phyloP scores from a whole-genome alignment of 2,797 vertebrate genomes.

The Pseudochaenichthys georgianus region DNA sequence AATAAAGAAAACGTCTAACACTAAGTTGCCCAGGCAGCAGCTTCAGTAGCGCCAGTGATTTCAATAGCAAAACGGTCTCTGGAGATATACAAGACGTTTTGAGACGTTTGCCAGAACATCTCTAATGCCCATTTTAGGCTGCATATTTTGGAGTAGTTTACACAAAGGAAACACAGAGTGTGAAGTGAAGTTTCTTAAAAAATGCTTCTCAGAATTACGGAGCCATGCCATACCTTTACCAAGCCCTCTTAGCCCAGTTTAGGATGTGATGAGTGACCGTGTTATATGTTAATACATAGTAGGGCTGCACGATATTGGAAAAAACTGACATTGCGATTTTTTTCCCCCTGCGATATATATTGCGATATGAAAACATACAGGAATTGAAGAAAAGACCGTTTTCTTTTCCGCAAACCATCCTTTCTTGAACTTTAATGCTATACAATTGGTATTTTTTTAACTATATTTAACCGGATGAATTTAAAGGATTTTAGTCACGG shows the following conservation, averaged over 20 bases:
- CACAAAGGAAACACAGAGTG: not conserved
- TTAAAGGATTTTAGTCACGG: no score
- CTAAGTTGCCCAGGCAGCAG: not conserved
- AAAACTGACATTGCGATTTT: no score
- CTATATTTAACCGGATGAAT: no score
- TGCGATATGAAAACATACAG: no score
- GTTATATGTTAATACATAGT: not conserved
- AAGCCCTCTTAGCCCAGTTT: not conserved
- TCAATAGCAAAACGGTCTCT: not conserved
- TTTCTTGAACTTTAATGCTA: no score
- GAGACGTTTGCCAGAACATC: not conserved
- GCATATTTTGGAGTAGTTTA: not conserved
- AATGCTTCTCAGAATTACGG: not conserved
- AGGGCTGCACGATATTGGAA: no score
- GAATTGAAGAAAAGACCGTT: no score
- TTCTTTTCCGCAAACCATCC: no score
- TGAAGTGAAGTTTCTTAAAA: conserved; percentile 2
- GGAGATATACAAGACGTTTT: not conserved
- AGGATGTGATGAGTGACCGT: not conserved
- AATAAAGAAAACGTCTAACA: not conserved
- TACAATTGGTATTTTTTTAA: no score
- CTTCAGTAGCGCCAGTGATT: not conserved
- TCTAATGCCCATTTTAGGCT: conserved; percentile 3
- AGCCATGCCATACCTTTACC: not conserved
- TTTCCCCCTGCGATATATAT: no score